These are phyloP conservation scores for Crocallis elinguaria DNA, from an alignment of 2,888 invertebrate species.

Conservation along the genomic window DNA sequence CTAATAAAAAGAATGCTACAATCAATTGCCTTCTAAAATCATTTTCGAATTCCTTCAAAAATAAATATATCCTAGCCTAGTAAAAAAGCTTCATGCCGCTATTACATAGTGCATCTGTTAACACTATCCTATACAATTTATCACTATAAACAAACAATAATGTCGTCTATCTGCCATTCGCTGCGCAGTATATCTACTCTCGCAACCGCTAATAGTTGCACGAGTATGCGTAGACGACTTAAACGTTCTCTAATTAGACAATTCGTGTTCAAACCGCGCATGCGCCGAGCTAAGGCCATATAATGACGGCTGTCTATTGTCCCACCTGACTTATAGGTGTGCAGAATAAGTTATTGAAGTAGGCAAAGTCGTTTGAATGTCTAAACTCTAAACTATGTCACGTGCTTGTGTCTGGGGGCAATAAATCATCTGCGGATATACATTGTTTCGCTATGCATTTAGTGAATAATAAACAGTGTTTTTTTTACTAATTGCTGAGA, in stretches of 20 bases:
- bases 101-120: neutral
- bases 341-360: constrained; percentile 19
- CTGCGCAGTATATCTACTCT: constrained; percentile 18
- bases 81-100: neutral
- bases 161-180: constrained; percentile 1
- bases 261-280: constrained; percentile 72
- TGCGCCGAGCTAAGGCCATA: constrained; percentile 65
- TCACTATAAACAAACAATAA: constrained; percentile 9
- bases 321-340: constrained; percentile 60
- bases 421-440: constrained; percentile 9
- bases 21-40: neutral
- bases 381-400: constrained; percentile 6
- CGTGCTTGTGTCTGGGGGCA: constrained; percentile 9
- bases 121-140: constrained; percentile 4
- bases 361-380: constrained; percentile 10
- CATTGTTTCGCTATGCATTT: neutral
- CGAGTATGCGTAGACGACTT: constrained; percentile 35
- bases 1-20: neutral
- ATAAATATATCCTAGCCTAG: neutral
- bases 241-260: constrained; percentile 66
- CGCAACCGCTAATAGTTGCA: constrained; percentile 35
- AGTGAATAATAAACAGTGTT: neutral
- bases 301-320: constrained; percentile 73
- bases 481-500: too few relatives aligned
- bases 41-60: neutral